Evolutionary conservation across 2,113 vertebrate species (phyloP), one percentile per base, ranked within the genome.

Genomic region (Myiopsitta monachus): DNA sequence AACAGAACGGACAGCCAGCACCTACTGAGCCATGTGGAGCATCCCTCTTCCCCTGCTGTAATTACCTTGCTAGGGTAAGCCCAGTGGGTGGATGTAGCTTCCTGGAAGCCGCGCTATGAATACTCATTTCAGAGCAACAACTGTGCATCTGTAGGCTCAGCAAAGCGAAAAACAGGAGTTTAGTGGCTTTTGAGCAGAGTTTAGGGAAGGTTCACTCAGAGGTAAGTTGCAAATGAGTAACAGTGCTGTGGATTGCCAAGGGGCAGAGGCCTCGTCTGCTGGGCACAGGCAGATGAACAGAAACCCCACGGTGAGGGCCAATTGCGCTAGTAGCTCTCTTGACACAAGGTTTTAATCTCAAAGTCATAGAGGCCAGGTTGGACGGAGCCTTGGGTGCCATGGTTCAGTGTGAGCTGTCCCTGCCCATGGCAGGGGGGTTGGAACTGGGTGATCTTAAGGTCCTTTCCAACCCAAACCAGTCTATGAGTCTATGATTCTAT

Each of bases 371-470:
- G 44, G 55, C 33, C 55, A 22, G 13, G 55, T 2, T 59, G 55
- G 33, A n/a, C 14, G 6, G 55, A 59, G 55, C 13, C 33, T 59
- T 14, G 55, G 55, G 21, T 59, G 33, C 0, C 2, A 0, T 23
- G 55, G 33, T n/a, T n/a, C n/a, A 57, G 33, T 23, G 33, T 0
- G 6, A 59, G 55, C 13, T 59, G 55, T 14, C 55, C 33, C 21
- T 59, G 33, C 13, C 21, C 33, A 23, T 59, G 55, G 31, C 55
- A 57, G 19, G 12, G 12, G 18, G 55, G 19, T 4, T 57, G 55
- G 33, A 59, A n/a, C 55, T 23, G 55, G 31, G 14, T 14, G 55
- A 57, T 57, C 31, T n/a, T n/a, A n/a, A 59, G 21, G 55, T 59
- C 33, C 55, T 59, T 59, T 59, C 33, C 33, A 59, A 59, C 55